phyloP scores from a whole-genome alignment of 1,140 invertebrate genomes.

The Oryzaephilus surinamensis region DNA sequence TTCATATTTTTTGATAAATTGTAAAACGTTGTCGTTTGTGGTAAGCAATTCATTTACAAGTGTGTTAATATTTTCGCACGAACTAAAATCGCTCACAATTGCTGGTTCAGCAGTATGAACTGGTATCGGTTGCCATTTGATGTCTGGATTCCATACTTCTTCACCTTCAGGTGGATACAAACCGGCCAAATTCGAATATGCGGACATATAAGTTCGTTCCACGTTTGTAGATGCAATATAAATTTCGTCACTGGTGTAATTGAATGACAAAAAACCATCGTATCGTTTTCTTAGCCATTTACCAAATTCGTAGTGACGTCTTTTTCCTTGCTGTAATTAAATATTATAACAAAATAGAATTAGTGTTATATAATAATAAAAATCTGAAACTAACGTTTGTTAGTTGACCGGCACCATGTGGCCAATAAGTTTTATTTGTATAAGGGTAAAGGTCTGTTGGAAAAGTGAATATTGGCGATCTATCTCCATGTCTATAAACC shows the following conservation, averaged over 20 bases:
- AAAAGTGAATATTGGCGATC: conserved; percentile 61
- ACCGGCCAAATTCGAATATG: conserved; percentile 67
- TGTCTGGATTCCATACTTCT: conserved; percentile 52
- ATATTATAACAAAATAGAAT: too few relatives aligned
- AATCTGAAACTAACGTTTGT: conserved; percentile 68
- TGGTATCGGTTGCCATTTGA: conserved; percentile 81
- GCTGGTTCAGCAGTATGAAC: too few relatives aligned
- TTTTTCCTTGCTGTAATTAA: conserved; percentile 54
- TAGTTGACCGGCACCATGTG: conserved; percentile 64
- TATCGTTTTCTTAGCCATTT: conserved; percentile 61
- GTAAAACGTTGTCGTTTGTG: too few relatives aligned
- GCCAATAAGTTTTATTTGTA: conserved; percentile 53
- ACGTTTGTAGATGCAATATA: conserved; percentile 59
- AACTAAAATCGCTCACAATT: conserved; percentile 27
- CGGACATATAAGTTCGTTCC: conserved; percentile 81
- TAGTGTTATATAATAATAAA: too few relatives aligned
- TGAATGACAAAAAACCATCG: conserved; percentile 39
- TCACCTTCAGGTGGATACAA: conserved; percentile 52
- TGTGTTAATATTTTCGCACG: not conserved
- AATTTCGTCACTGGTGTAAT: conserved; percentile 35
- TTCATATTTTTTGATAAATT: too few relatives aligned
- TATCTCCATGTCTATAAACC: conserved; percentile 61
- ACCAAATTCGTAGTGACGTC: conserved; percentile 66
- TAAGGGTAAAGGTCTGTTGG: conserved; percentile 76
- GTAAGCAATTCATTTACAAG: not conserved